Base-by-base conservation (phyloP, 2,888 invertebrate species). In the Tachina grossa region DNA sequence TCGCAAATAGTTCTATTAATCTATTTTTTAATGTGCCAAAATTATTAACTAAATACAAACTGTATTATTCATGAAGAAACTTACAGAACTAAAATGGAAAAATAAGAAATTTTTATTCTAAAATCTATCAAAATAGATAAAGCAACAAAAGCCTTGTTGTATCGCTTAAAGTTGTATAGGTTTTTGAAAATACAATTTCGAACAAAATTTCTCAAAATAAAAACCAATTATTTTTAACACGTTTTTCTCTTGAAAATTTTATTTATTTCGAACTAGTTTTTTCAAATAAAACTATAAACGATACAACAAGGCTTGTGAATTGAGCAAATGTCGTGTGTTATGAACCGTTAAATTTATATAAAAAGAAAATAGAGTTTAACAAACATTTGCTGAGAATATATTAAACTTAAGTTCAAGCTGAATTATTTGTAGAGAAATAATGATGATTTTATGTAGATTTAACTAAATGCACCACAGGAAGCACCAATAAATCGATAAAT, bases 401-500 rank as follows among this genome's bases (percentile, higher is more conserved):
- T 53, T 16, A 45, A 53, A 16, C 53, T 55, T 19, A 43, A 43
- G 9, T 66, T 59, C 47, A 61, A 45, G 53, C 61, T 22, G 2
- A 39, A 41, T 22, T 72, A 65, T 61, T 63, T 19, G 19, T 19
- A 79, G 19, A 16, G 16, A 16, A 65, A 71, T 9, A 63, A 68
- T 71, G 63, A 63, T 31, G 31, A 6, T 31, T 57, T 79, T 75
- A 63, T 83, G 63, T 84, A 85, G 80, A 85, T 87, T 87, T 81
- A 83, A 85, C 87, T 87, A 87, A 85, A 87, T 85, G 87, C 85
- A 85, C 85, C 85, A 71, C 68, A 80, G 83, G 82, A 84, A 87
- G 86, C 86, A 87, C 86, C 86, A 84, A 76, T 79, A 68, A 71
- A 84, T 75, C 66, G 79, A n/a, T 76, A 77, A 19, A 68, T 43